Percentiles rank a stretch among this genome's conserved stretches.
Conservation (phyloP, 2,888 invertebrate genomes). For the Alentia gelatinosa region DNA sequence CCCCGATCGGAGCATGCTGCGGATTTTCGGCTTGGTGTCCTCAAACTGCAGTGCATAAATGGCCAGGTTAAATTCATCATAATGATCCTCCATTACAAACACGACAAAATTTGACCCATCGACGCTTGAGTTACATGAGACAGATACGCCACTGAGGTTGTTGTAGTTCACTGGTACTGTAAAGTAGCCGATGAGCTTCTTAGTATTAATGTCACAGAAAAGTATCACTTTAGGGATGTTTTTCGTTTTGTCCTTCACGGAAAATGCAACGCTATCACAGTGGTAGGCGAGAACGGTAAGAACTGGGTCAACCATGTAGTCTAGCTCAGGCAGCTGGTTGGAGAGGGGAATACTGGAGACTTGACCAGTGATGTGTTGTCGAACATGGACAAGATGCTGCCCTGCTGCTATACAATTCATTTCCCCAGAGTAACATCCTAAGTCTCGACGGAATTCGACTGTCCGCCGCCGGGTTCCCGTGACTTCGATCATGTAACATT, state of each 20-base stretch:
- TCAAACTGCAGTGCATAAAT: conserved; percentile 33
- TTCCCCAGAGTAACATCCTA: conserved; percentile 18
- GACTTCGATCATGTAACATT: conserved; percentile 49
- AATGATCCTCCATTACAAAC: conserved; percentile 51
- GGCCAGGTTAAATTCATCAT: conserved; percentile 45
- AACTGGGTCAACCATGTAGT: conserved; percentile 47
- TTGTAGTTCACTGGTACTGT: conserved; percentile 32
- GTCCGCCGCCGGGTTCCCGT: conserved; percentile 33
- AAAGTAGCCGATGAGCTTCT: conserved; percentile 17
- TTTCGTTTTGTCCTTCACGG: conserved; percentile 53
- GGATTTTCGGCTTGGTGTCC: background rate
- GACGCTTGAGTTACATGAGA: conserved; percentile 26
- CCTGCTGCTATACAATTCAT: background rate
- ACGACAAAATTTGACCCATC: conserved; percentile 48
- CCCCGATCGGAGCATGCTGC: conserved; percentile 4
- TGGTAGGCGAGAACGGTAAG: conserved; percentile 53
- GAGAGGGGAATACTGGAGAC: background rate
- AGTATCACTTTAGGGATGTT: conserved; percentile 54
- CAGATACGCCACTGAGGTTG: conserved; percentile 46
- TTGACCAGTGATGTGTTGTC: conserved; percentile 30
- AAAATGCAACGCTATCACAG: conserved; percentile 27
- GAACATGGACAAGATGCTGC: conserved; percentile 31
- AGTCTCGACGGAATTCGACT: conserved; percentile 38
- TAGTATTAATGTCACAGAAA: conserved; percentile 15
- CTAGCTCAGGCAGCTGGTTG: conserved; percentile 41